Conservation (phyloP, 2,113 vertebrate species). For the Phalacrocorax aristotelis region DNA sequence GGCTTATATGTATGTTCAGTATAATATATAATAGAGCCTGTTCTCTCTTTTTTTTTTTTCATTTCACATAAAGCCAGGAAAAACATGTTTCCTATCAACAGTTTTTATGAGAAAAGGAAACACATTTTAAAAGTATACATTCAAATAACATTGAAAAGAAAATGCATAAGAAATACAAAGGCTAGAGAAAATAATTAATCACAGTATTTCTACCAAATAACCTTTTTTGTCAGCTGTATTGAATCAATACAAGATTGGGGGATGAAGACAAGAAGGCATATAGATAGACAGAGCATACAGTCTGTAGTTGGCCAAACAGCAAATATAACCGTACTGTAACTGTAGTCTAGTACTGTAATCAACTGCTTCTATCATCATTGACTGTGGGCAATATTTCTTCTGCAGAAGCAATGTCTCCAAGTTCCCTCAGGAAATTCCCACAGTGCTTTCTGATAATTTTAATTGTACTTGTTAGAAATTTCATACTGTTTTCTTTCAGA, state of each 20-base stretch:
- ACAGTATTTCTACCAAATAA: not conserved
- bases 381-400: not conserved
- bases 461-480: not conserved
- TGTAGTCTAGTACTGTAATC: not conserved
- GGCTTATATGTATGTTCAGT: not conserved
- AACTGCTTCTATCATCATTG: not conserved
- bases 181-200: not conserved
- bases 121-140: not conserved
- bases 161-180: not conserved
- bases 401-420: not conserved
- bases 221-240: not conserved
- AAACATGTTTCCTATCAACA: not conserved
- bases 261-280: not conserved
- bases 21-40: not conserved
- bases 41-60: not conserved
- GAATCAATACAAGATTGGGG: not conserved
- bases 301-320: not conserved
- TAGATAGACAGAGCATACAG: not conserved
- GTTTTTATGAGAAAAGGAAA: not conserved
- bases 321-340: not conserved
- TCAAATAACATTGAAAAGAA: not conserved
- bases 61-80: not conserved
- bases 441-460: not conserved
- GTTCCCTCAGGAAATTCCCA: not conserved
- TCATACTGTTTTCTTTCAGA: not conserved